These are phyloP conservation scores for Charaxes varanes DNA, from an alignment of 1,140 invertebrate genomes.

Conservation along the genomic window DNA sequence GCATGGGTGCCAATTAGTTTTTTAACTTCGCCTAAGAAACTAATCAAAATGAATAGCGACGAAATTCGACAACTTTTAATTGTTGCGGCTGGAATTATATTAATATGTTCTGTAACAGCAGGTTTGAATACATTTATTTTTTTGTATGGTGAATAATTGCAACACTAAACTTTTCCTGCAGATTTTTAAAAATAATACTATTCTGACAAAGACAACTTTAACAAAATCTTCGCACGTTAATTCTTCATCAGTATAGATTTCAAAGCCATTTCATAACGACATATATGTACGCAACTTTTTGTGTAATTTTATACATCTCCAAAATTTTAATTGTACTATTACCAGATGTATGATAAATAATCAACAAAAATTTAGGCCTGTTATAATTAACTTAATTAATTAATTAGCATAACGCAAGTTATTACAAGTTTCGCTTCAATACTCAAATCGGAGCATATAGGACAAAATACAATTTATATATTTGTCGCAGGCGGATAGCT, in stretches of 20 bases:
- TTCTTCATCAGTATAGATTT: constrained; percentile 26
- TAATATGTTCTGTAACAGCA: constrained; percentile 27
- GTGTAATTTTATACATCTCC: too few species aligned
- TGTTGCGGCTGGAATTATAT: constrained; percentile 26
- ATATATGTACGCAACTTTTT: too few species aligned
- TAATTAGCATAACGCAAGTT: too few species aligned
- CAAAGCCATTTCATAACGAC: constrained; percentile 31
- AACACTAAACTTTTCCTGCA: constrained; percentile 3
- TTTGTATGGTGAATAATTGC: constrained; percentile 20
- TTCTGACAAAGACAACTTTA: background rate
- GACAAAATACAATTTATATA: too few species aligned
- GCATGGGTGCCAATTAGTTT: background rate
- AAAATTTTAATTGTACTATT: too few species aligned
- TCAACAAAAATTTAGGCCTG: too few species aligned
- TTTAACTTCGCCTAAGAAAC: constrained; percentile 1
- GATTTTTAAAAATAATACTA: constrained; percentile 1
- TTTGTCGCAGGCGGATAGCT: too few species aligned
- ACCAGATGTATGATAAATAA: too few species aligned
- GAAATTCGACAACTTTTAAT: constrained; percentile 26
- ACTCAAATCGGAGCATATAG: too few species aligned
- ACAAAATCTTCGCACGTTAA: constrained; percentile 20
- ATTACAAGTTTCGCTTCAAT: too few species aligned
- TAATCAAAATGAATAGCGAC: constrained; percentile 32
- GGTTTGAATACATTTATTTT: constrained; percentile 46
- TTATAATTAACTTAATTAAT: too few species aligned